These are phyloP conservation scores for Drosophila emarginata DNA, from an alignment of 2,888 invertebrate genomes.

Conservation along the genomic window DNA sequence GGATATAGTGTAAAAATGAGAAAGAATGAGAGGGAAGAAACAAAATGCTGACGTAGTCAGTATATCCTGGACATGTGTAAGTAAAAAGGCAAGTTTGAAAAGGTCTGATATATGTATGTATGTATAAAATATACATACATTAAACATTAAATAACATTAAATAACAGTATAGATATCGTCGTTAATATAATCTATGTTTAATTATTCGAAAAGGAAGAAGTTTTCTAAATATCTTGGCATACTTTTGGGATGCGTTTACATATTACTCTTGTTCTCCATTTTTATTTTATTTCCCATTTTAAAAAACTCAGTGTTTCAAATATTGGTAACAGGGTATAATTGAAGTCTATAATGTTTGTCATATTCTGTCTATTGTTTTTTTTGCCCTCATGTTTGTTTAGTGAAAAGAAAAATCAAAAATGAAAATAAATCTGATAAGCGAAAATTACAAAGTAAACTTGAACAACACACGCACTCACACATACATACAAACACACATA, in stretches of 20 bases:
- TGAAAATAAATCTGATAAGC: conserved; percentile 76
- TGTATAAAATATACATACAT: too few relatives aligned
- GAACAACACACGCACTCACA: conserved; percentile 46
- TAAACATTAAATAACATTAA: too few relatives aligned
- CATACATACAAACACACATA: conserved; percentile 10
- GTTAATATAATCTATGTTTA: too few relatives aligned
- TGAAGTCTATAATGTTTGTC: background rate
- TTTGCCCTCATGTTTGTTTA: conserved; percentile 16
- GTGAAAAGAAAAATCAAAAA: conserved; percentile 66
- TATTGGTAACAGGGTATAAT: background rate
- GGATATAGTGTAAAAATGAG: conserved; percentile 14
- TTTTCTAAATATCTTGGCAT: too few relatives aligned
- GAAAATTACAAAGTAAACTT: conserved; percentile 74
- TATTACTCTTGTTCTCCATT: too few relatives aligned
- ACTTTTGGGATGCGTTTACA: too few relatives aligned
- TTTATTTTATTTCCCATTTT: too few relatives aligned
- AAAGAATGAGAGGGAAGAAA: conserved; percentile 17
- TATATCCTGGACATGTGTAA: conserved; percentile 18
- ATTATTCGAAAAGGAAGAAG: too few relatives aligned
- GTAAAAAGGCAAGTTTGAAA: background rate
- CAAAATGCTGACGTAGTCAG: conserved; percentile 1
- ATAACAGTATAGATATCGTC: too few relatives aligned
- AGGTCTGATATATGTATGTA: background rate
- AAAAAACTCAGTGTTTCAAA: too few relatives aligned
- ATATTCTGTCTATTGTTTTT: background rate